Conservation (phyloP, 1,140 invertebrate genomes). For the Euura saliciscinereae region DNA sequence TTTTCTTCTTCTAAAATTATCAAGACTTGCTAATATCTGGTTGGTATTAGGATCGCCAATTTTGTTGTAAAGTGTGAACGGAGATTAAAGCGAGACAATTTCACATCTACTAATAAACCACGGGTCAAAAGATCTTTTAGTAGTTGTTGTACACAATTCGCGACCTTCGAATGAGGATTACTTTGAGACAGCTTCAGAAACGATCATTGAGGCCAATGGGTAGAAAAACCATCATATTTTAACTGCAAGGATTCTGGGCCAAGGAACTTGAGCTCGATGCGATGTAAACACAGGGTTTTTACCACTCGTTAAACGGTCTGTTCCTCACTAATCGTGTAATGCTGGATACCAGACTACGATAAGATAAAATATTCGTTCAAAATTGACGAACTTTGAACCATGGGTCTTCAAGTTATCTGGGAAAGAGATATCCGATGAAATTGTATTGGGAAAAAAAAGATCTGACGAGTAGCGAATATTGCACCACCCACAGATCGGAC, state of each 20-base stretch:
- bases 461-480: no score
- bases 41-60: no score
- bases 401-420: no score
- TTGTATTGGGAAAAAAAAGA: no score
- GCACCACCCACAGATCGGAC: no score
- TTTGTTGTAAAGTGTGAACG: background rate
- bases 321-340: background rate
- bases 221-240: slow-evolving; percentile 35
- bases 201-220: slow-evolving; percentile 45
- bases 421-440: no score
- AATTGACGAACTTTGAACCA: no score
- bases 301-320: background rate
- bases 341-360: background rate
- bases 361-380: no score
- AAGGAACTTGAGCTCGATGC: background rate
- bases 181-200: slow-evolving; percentile 8
- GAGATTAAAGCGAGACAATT: background rate
- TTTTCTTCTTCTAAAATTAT: no score
- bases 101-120: background rate
- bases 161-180: background rate
- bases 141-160: slow-evolving; percentile 1
- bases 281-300: background rate
- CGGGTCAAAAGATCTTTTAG: background rate
- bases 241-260: background rate
- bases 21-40: no score